Percentiles rank a stretch among this genome's conserved stretches.
Evolutionary conservation across 2,888 invertebrate species (phyloP).

Genomic region (Stegophylla sp.): DNA sequence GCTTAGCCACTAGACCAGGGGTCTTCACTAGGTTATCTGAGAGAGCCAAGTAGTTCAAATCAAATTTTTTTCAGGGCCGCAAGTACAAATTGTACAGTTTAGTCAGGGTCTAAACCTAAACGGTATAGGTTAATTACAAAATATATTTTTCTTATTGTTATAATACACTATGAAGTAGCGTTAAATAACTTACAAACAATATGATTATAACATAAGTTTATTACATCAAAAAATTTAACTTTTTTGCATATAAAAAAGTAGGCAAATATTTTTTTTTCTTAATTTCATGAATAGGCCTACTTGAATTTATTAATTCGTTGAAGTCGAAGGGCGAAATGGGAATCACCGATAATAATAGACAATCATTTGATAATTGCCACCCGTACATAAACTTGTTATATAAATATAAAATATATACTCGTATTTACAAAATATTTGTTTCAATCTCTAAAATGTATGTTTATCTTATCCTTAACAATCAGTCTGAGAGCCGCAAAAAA

Average conservation of each 20-base stretch:
- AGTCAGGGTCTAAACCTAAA: slow-evolving; percentile 25
- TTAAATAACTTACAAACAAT: slow-evolving; percentile 26
- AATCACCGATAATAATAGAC: background rate
- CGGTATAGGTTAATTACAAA: slow-evolving; percentile 23
- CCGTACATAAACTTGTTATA: background rate
- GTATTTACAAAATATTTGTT: background rate
- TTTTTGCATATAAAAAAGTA: background rate
- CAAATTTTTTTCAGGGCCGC: background rate
- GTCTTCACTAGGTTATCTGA: background rate
- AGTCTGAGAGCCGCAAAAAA: background rate
- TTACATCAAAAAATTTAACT: too few relatives aligned
- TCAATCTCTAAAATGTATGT: background rate
- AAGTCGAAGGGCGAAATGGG: too few relatives aligned
- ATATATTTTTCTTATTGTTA: slow-evolving; percentile 28
- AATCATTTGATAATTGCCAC: background rate
- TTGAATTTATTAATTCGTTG: too few relatives aligned
- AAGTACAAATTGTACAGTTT: slow-evolving; percentile 5
- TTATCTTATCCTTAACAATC: background rate
- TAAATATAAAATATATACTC: background rate
- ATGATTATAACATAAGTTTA: background rate
- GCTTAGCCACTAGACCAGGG: too few relatives aligned
- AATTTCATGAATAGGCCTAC: too few relatives aligned
- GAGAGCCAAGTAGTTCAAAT: background rate
- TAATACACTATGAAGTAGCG: slow-evolving; percentile 14
- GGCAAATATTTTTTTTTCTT: background rate